A percentile compares a stretch with the other conserved stretches of the same genome.
phyloP scores from a whole-genome alignment of 2,888 invertebrate genomes.

The Gymnosoma rotundatum region DNA sequence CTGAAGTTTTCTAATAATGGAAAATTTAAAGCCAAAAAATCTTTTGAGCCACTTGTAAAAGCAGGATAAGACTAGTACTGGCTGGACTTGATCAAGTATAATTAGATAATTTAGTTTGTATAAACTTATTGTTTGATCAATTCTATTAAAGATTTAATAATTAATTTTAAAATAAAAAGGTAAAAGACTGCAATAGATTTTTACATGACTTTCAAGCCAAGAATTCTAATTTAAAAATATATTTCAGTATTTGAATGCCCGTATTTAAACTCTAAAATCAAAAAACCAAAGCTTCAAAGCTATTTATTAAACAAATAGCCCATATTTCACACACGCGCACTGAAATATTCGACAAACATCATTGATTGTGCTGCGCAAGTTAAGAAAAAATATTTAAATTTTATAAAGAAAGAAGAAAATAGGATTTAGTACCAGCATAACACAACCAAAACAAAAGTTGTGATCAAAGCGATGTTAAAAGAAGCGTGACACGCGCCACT shows the following conservation, averaged over 20 bases:
- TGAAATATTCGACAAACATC: constrained; percentile 17
- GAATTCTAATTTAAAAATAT: neutral
- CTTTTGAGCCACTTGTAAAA: no score
- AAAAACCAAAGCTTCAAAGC: constrained; percentile 1
- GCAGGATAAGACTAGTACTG: no score
- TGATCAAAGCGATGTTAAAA: constrained; percentile 44
- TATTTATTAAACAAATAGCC: constrained; percentile 20
- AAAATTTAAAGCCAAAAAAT: no score
- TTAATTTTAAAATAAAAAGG: no score
- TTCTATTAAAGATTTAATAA: no score
- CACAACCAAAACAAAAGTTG: constrained; percentile 43
- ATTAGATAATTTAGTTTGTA: no score
- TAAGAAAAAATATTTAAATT: constrained; percentile 45
- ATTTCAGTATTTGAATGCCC: neutral
- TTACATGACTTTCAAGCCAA: no score
- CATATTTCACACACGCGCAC: constrained; percentile 42
- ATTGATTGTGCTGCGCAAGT: neutral
- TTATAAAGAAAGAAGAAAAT: constrained; percentile 9
- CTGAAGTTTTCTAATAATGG: no score
- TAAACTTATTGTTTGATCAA: no score
- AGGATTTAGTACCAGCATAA: constrained; percentile 62
- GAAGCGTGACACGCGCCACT: constrained; percentile 60
- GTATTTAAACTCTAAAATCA: neutral
- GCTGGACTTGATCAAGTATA: no score
- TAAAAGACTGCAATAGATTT: no score